These are phyloP conservation scores for Dromas ardeola DNA, from an alignment of 2,113 vertebrate species.

Conservation along the genomic window DNA sequence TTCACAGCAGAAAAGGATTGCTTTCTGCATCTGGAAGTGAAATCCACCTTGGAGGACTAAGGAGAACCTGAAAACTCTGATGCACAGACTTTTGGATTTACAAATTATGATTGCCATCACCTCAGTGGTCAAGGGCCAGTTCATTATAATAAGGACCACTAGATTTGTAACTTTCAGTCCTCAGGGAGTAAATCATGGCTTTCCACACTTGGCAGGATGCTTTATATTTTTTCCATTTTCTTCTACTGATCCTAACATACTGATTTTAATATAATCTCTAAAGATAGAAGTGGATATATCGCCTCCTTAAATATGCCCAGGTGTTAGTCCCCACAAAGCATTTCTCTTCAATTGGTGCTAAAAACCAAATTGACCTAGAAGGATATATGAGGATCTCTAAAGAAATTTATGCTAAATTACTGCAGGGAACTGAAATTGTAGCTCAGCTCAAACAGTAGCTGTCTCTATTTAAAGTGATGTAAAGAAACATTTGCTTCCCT, in stretches of 20 bases:
- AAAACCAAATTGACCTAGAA: background rate
- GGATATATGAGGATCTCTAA: background rate
- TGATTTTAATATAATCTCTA: background rate
- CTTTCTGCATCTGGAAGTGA: background rate
- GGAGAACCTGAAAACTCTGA: background rate
- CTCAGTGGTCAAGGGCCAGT: background rate
- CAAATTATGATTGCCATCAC: background rate
- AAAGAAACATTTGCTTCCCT: background rate
- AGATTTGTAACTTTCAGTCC: background rate
- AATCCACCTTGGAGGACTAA: background rate
- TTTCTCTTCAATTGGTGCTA: background rate
- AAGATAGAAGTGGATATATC: background rate
- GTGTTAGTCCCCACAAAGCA: background rate
- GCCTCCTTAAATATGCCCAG: background rate
- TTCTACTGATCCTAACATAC: background rate
- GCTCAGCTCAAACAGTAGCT: slow-evolving; percentile 4
- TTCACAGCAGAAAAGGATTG: background rate
- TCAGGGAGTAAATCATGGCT: background rate
- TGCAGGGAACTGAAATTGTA: slow-evolving; percentile 33
- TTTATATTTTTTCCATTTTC: background rate
- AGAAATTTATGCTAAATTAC: slow-evolving; percentile 40
- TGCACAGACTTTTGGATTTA: background rate
- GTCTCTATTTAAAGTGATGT: background rate
- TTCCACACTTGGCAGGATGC: background rate
- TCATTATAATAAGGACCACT: background rate